Evolutionary conservation across 1,140 invertebrate genomes (phyloP).

Genomic region (Drosophila nikananu): DNA sequence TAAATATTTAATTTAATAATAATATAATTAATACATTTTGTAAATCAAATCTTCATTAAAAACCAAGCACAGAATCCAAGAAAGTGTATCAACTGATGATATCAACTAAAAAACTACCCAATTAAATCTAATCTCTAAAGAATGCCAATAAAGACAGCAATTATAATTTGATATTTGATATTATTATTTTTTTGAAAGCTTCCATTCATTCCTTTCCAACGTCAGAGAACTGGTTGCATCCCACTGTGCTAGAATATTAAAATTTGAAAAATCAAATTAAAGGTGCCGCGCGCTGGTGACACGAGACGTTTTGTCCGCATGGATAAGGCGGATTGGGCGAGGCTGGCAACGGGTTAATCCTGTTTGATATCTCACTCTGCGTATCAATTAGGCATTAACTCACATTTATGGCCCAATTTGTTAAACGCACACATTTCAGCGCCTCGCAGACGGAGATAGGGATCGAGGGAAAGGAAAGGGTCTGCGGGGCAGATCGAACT

Average conservation of each 20-base stretch:
- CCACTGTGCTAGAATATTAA: conserved; percentile 44
- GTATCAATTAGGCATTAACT: conserved; percentile 64
- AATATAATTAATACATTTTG: too few relatives aligned
- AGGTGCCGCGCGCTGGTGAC: conserved; percentile 44
- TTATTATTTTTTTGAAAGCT: conserved; percentile 8
- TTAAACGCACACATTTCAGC: conserved; percentile 73
- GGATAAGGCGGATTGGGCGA: conserved; percentile 31
- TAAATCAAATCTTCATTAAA: too few relatives aligned
- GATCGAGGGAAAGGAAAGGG: conserved; percentile 3
- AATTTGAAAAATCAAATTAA: conserved; percentile 35
- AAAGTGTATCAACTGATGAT: neutral
- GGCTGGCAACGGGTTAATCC: conserved; percentile 55
- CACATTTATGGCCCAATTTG: conserved; percentile 76
- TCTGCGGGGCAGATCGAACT: conserved; percentile 26
- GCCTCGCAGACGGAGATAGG: conserved; percentile 27
- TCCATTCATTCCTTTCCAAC: neutral
- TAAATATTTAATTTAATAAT: neutral
- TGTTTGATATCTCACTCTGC: conserved; percentile 55
- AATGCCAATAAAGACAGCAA: neutral
- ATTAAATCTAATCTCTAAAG: conserved; percentile 10
- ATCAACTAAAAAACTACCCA: neutral
- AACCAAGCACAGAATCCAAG: neutral
- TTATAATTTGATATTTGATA: conserved; percentile 20
- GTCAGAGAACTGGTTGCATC: conserved; percentile 4
- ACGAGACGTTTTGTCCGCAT: conserved; percentile 43